phyloP scores from a whole-genome alignment of 2,888 invertebrate species.

The Zeuzera pyrina region DNA sequence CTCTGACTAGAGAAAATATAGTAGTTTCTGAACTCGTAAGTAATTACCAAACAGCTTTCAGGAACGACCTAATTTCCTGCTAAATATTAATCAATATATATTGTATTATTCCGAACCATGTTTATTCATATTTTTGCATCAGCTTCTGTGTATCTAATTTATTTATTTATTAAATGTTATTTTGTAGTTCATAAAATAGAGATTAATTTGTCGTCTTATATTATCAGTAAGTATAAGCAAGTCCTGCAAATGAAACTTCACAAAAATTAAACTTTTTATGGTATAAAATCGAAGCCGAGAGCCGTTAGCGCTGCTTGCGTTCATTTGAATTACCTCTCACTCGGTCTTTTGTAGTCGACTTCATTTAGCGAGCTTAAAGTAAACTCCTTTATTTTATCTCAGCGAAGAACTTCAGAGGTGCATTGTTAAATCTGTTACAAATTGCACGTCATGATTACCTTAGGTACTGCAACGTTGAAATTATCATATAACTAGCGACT shows the following conservation, averaged over 20 bases:
- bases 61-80: too few relatives aligned
- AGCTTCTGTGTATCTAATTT: too few relatives aligned
- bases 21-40: too few relatives aligned
- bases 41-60: too few relatives aligned
- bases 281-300: conserved; percentile 58
- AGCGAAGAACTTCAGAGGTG: conserved; percentile 62
- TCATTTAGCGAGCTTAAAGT: conserved; percentile 67
- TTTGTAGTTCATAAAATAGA: too few relatives aligned
- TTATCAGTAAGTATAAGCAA: conserved; percentile 53
- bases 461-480: conserved; percentile 11
- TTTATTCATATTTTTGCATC: too few relatives aligned
- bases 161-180: too few relatives aligned
- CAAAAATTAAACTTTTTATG: conserved; percentile 65
- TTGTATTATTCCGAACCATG: too few relatives aligned
- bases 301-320: conserved; percentile 42
- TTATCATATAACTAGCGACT: too few relatives aligned
- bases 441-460: conserved; percentile 62
- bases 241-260: conserved; percentile 50
- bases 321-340: conserved; percentile 65
- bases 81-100: too few relatives aligned
- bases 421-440: conserved; percentile 71
- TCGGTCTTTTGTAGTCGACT: conserved; percentile 69
- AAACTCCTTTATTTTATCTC: conserved; percentile 57
- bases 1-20: too few relatives aligned
- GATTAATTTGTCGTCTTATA: too few relatives aligned